Evolutionary conservation across 2,888 invertebrate genomes (phyloP), one percentile per base, ranked within the genome.

Genomic region (Chymomyza procnemis): DNA sequence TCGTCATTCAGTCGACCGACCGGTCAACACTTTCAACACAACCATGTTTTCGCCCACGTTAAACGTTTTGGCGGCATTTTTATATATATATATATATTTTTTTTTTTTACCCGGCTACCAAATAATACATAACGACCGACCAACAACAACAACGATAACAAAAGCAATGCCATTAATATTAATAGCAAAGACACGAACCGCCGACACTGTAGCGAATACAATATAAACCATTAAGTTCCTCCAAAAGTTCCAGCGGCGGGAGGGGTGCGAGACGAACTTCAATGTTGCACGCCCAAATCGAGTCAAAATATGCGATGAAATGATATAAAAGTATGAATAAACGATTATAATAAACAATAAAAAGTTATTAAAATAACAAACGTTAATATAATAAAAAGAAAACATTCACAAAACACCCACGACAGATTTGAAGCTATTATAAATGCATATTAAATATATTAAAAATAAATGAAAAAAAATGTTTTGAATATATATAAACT

Each of bases 11-110:
- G 26, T 26, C 26, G 26, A 26, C 16, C 26, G 26, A 26, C 16
- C 72, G 75, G 64, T 81, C 78, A 86, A 81, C 81, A 86, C 81
- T 81, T 78, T 86, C 78, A 65, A 72, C 85, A 72, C 85, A 71
- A 63, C 71, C 79, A 80, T 82, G 75, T 84, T 76, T 66, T 81
- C 81, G 82, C 80, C 85, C 74, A 86, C 75, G 68, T 18, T 12
- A 50, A 60, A 12, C 41, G 69, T 62, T 69, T 79, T 67, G 41
- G 58, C 62, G 21, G 69, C 50, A 56, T 21, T 54, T 54, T n/a
- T n/a, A n/a, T n/a, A n/a, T n/a, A n/a, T n/a, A n/a, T n/a, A n/a
- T n/a, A n/a, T n/a, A n/a, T n/a, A n/a, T n/a, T n/a, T n/a, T n/a
- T n/a, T n/a, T n/a, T n/a, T 26, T 26, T 41, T 54, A 21, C 30